phyloP scores from a whole-genome alignment of 2,888 invertebrate genomes.

The Homarus gammarus region DNA sequence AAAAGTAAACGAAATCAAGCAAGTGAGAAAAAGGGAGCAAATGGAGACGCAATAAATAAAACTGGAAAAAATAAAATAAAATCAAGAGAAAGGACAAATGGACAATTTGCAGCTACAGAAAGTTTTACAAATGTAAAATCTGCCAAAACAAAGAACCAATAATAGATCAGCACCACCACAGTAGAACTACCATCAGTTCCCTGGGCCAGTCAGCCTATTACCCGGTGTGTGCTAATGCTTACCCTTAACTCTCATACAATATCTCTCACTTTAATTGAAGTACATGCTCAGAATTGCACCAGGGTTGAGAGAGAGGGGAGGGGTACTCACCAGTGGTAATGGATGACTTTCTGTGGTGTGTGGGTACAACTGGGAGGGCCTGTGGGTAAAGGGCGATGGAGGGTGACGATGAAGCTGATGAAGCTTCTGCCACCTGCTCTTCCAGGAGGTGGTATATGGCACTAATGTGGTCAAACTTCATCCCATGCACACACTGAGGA shows the following conservation, averaged over 20 bases:
- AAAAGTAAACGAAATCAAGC: no score
- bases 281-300: not conserved
- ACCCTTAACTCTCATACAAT: not conserved
- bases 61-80: no score
- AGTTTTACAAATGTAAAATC: no score
- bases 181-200: no score
- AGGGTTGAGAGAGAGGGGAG: not conserved
- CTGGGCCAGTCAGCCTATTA: no score
- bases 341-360: constrained; percentile 80
- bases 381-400: constrained; percentile 77
- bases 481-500: constrained; percentile 70
- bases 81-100: no score
- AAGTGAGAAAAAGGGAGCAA: no score
- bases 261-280: not conserved
- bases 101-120: no score
- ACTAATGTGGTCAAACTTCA: constrained; percentile 75
- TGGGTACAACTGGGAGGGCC: constrained; percentile 78
- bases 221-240: no score
- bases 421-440: constrained; percentile 76
- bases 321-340: constrained; percentile 81
- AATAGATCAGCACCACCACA: no score
- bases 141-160: no score
- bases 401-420: constrained; percentile 55
- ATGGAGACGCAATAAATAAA: no score
- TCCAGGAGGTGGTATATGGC: constrained; percentile 75